phyloP scores from a whole-genome alignment of 2,797 vertebrate species.

The Loriculus beryllinus region DNA sequence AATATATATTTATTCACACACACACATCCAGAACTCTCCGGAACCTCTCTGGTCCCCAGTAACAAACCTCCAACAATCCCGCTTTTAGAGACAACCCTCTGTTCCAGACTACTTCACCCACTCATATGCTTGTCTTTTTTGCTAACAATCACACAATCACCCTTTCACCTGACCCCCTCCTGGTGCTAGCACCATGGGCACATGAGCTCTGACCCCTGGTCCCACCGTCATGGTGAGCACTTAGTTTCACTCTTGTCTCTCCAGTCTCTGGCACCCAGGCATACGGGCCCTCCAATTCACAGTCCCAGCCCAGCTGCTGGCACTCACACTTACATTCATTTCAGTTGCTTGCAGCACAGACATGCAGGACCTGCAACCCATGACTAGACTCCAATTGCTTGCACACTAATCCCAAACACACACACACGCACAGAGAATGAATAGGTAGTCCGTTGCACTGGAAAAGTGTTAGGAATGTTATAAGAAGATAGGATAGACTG shows the following conservation, averaged over 20 bases:
- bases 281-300: background rate
- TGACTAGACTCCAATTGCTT: background rate
- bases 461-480: background rate
- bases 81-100: background rate
- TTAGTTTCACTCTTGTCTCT: background rate
- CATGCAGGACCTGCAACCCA: fast-evolving
- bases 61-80: background rate
- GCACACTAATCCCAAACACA: background rate
- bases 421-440: background rate
- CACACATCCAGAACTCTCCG: background rate
- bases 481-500: background rate
- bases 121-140: background rate
- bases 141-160: background rate
- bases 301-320: background rate
- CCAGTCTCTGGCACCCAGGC: background rate
- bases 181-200: background rate
- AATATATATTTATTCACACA: background rate
- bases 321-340: background rate
- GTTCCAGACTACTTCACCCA: background rate
- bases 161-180: background rate
- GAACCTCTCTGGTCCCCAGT: background rate
- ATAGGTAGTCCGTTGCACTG: background rate
- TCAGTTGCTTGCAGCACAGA: background rate
- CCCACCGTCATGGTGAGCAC: background rate
- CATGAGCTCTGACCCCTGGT: background rate